Evolutionary conservation across 2,888 invertebrate species (phyloP).

Genomic region (Drosophila affinis): DNA sequence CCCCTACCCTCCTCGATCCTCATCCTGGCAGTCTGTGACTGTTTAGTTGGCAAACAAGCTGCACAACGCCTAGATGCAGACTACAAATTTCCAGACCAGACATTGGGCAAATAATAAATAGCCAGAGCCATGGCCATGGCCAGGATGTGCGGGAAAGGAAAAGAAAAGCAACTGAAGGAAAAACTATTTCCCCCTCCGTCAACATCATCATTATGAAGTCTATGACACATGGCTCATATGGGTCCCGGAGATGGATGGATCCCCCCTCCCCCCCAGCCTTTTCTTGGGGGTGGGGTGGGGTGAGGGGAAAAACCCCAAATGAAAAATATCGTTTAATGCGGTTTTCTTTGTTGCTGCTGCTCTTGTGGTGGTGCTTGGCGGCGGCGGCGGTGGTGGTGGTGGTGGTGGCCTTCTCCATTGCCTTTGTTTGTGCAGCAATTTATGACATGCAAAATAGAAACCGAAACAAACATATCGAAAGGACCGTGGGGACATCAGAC

Average conservation of each 20-base stretch:
- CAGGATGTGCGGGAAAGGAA: neutral
- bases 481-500: slow-evolving; percentile 28
- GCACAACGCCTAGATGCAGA: slow-evolving; percentile 27
- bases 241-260: neutral
- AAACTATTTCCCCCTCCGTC: slow-evolving; percentile 56
- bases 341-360: slow-evolving; percentile 14
- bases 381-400: slow-evolving; percentile 11
- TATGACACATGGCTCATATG: slow-evolving; percentile 56
- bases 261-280: neutral
- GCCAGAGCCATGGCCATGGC: neutral
- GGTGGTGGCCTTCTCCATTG: slow-evolving; percentile 40
- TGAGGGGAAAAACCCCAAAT: slow-evolving; percentile 17
- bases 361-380: slow-evolving; percentile 11
- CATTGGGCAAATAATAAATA: slow-evolving; percentile 61
- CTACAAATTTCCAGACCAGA: slow-evolving; percentile 44
- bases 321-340: slow-evolving; percentile 50
- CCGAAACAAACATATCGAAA: slow-evolving; percentile 59
- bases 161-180: slow-evolving; percentile 5
- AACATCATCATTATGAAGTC: slow-evolving; percentile 62
- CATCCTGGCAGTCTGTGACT: slow-evolving; percentile 2
- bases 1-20: neutral
- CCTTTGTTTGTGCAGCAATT: slow-evolving; percentile 75
- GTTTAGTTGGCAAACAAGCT: slow-evolving; percentile 56
- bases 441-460: slow-evolving; percentile 68
- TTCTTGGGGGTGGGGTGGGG: neutral